Evolutionary conservation across 2,888 invertebrate species (phyloP), one percentile per base, ranked within the genome.

Genomic region (Lithodes maja): DNA sequence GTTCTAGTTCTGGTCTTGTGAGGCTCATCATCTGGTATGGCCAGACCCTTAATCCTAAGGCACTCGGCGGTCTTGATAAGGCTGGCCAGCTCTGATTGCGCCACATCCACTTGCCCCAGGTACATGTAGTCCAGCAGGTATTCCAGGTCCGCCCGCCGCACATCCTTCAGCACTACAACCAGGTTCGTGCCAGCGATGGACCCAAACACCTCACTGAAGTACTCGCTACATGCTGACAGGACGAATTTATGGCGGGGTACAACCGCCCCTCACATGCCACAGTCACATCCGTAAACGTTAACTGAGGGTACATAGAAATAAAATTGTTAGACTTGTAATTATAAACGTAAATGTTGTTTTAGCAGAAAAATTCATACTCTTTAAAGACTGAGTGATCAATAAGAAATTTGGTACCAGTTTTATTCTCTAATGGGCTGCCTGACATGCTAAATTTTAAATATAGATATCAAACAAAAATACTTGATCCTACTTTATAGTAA

Each of bases 41-140:
- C 90, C 77, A 90, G 78, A 17, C 90, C 90, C 81, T 90, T 90
- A 52, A 90, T 90, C 77, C 85, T 85, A 84, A 90, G 86, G 85
- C 88, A 90, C 86, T 90, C 90, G 50, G 90, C 90, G 79, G 90
- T 88, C 78, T 90, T 90, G 54, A 88, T 90, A 83, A 90, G 88
- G 80, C 90, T 88, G 5, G 90, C 53, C 69, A 90, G 74, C 77
- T 90, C 88, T 79, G 85, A 87, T 83, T 90, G 90, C 68, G 85
- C 88, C 61, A 90, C 90, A 54, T 90, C 90, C 61, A 90, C 90
- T 74, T 90, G 87, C 69, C 90, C 90, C 54, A 90, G 83, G 79
- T 88, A 88, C 88, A 90, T 90, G 77, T 90, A 90, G 85, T 90
- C 90, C 33, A 90, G 85, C 55, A 90, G 78, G 74, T 87, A 87